These are phyloP conservation scores for Euwallacea fornicatus DNA, from an alignment of 1,140 invertebrate genomes.

Conservation along the genomic window DNA sequence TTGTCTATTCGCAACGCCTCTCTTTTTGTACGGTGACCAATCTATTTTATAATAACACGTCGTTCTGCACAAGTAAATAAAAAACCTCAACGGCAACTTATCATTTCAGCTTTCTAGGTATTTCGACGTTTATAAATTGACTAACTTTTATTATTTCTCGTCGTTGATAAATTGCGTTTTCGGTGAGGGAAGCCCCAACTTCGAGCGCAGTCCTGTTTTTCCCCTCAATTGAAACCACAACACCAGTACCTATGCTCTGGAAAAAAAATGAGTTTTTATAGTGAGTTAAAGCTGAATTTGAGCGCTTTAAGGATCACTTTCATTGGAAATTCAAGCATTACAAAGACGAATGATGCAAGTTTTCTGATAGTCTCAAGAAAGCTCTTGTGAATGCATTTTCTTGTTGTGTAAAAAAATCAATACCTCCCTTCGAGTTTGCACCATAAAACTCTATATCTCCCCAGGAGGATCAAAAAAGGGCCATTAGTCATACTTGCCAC, in stretches of 20 bases:
- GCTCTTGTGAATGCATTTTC: not conserved
- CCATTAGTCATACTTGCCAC: conserved; percentile 35
- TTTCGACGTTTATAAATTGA: conserved; percentile 37
- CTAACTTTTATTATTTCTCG: conserved; percentile 36
- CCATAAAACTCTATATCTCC: no score
- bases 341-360: no score
- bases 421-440: no score
- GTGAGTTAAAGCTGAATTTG: no score
- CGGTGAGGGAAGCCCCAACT: conserved; percentile 23
- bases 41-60: conserved; percentile 29
- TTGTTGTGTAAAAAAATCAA: no score
- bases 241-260: no score
- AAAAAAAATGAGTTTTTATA: no score
- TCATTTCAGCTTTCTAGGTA: conserved; percentile 38
- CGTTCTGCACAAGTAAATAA: conserved; percentile 32
- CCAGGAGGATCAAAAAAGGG: conserved; percentile 6
- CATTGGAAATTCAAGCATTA: no score
- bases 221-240: not conserved
- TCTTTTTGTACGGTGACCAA: conserved; percentile 3
- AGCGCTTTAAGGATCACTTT: no score
- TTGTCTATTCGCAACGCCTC: conserved; percentile 12
- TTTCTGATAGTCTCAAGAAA: no score
- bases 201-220: conserved; percentile 8
- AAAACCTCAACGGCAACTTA: conserved; percentile 34
- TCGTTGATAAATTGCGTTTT: conserved; percentile 36